phyloP scores from a whole-genome alignment of 2,888 invertebrate species.

The Schizaphis graminum region DNA sequence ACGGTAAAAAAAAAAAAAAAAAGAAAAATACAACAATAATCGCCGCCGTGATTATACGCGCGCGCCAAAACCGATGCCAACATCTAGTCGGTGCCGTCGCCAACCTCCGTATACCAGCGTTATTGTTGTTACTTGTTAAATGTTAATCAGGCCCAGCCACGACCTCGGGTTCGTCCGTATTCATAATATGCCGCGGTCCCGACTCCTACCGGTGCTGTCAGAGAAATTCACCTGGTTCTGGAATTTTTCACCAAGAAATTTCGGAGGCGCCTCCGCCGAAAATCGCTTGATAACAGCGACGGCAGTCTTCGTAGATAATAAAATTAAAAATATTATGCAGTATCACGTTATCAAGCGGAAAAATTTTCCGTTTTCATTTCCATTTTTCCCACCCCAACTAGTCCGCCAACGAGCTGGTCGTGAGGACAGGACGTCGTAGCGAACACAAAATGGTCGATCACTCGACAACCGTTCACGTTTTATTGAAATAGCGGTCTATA shows the following conservation, averaged over 20 bases:
- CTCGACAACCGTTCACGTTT: too few relatives aligned
- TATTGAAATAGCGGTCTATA: too few relatives aligned
- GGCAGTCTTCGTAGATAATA: not conserved
- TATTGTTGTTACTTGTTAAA: not conserved
- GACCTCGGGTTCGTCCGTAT: not conserved
- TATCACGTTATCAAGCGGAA: slow-evolving; percentile 39
- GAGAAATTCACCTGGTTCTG: not conserved
- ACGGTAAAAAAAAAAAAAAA: slow-evolving; percentile 60
- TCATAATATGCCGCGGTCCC: too few relatives aligned
- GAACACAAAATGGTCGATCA: not conserved
- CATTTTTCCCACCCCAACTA: not conserved
- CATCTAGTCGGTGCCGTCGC: not conserved
- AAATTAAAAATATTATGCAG: not conserved
- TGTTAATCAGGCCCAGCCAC: not conserved
- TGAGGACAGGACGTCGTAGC: not conserved
- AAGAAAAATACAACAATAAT: slow-evolving; percentile 52
- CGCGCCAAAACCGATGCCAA: not conserved
- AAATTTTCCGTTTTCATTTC: not conserved
- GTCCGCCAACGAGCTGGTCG: too few relatives aligned
- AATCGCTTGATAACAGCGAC: slow-evolving; percentile 4
- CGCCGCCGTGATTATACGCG: slow-evolving; percentile 51
- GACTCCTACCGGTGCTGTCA: not conserved
- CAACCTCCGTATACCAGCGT: not conserved
- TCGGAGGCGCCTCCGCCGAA: not conserved
- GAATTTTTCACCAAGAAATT: not conserved